Conservation (phyloP, 1,140 invertebrate genomes). For the Bombus turneri region DNA sequence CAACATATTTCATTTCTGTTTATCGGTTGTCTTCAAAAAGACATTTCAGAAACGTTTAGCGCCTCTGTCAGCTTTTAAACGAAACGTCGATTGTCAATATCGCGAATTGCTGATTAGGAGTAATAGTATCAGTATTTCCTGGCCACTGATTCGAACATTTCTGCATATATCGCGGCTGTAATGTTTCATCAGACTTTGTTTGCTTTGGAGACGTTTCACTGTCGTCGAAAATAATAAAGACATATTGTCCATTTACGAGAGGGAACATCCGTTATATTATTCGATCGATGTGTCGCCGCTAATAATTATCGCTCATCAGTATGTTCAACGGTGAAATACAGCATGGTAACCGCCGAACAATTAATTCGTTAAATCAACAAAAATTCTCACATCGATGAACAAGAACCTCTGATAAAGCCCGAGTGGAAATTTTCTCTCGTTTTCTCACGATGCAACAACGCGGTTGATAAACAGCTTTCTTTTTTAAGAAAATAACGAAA, state of each 20-base stretch:
- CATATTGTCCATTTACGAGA: not conserved
- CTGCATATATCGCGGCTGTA: not conserved
- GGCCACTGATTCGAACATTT: conserved; percentile 3
- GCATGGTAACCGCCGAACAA: not conserved
- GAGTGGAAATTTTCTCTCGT: not conserved
- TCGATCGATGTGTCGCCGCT: too few species aligned
- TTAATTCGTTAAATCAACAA: not conserved
- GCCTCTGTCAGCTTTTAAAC: not conserved
- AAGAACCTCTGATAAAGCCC: not conserved
- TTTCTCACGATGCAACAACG: not conserved
- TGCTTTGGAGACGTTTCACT: not conserved
- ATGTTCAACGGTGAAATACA: not conserved
- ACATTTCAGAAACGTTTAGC: not conserved
- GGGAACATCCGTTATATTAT: not conserved
- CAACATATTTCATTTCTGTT: too few species aligned
- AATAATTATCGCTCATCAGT: not conserved
- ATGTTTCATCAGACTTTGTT: not conserved
- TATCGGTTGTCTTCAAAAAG: too few species aligned
- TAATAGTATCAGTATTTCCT: conserved; percentile 4
- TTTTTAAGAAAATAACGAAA: not conserved
- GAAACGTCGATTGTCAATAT: not conserved
- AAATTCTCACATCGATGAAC: not conserved
- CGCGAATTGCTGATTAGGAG: not conserved
- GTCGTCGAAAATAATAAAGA: not conserved
- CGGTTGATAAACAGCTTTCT: not conserved